Conservation (phyloP, 2,113 vertebrate species). For the Poeciliopsis turrubarensis region DNA sequence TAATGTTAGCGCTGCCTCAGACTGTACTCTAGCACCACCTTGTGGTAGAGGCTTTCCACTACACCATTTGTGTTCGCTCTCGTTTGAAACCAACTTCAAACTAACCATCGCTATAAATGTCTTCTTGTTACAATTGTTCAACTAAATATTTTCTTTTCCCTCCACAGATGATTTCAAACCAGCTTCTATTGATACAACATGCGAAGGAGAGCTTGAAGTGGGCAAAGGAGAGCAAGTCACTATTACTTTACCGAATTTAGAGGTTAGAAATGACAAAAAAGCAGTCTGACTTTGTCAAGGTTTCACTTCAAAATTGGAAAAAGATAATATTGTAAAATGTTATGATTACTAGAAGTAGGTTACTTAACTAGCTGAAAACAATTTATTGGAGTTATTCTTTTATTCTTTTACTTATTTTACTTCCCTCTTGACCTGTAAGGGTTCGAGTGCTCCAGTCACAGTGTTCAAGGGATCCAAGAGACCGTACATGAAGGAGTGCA, state of each 20-base stretch:
- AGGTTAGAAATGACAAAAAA: conserved; percentile 77
- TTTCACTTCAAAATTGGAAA: no score
- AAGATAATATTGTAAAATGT: no score
- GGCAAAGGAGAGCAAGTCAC: conserved; percentile 98
- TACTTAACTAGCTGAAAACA: no score
- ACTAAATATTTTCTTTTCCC: background rate
- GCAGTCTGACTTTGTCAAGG: no score
- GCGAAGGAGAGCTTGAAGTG: conserved; percentile 95
- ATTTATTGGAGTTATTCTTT: no score
- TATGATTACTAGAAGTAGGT: no score
- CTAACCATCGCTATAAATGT: background rate
- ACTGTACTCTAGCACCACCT: conserved; percentile 41
- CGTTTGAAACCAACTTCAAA: background rate
- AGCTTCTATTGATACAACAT: conserved; percentile 94
- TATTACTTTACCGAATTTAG: conserved; percentile 95
- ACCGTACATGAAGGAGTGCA: conserved; percentile 96
- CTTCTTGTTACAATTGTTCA: rapidly evolving
- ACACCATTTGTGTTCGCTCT: background rate
- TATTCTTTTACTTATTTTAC: background rate
- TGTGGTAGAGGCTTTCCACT: background rate
- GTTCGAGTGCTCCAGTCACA: conserved; percentile 92
- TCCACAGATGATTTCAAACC: conserved; percentile 97
- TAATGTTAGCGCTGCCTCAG: conserved; percentile 18
- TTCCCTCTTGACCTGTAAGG: conserved; percentile 72
- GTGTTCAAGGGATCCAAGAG: conserved; percentile 99